Percentiles rank a stretch among this genome's conserved stretches.
Conservation (phyloP, 2,888 invertebrate genomes). For the Deilephila porcellus region DNA sequence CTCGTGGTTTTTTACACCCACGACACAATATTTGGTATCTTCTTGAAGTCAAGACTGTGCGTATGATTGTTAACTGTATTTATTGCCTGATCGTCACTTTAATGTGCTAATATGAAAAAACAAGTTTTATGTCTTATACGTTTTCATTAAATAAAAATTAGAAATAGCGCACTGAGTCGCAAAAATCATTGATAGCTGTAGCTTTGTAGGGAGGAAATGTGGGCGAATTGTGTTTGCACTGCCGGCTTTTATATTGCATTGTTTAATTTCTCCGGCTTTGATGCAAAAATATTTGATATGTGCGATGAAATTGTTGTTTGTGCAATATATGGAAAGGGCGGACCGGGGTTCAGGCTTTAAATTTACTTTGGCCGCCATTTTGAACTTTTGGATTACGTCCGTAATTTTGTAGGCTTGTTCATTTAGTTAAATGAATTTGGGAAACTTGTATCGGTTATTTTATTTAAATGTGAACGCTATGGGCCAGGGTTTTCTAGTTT, state of each 20-base stretch:
- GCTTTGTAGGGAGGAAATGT: background rate
- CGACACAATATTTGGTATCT: too few species aligned
- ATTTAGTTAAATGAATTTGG: too few species aligned
- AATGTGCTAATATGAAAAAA: too few species aligned
- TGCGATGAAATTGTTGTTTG: conserved; percentile 23
- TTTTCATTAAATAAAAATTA: background rate
- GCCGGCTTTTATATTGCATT: conserved; percentile 7
- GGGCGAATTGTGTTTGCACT: background rate
- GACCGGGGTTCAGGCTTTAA: background rate
- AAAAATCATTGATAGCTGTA: background rate
- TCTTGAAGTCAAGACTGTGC: too few species aligned
- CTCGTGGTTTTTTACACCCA: too few species aligned
- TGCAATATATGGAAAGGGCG: background rate
- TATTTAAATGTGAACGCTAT: too few species aligned
- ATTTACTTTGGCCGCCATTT: background rate
- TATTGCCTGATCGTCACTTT: too few species aligned
- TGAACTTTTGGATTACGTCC: too few species aligned
- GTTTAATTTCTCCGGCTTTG: background rate
- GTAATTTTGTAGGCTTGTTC: too few species aligned
- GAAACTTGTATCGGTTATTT: too few species aligned
- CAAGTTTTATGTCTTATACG: background rate
- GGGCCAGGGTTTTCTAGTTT: too few species aligned
- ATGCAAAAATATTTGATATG: conserved; percentile 15
- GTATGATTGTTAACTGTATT: too few species aligned
- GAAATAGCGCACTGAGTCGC: background rate